Percentiles rank a stretch among this genome's conserved stretches.
Evolutionary conservation across 2,797 vertebrate species (phyloP).

Genomic region (Euphonia xanthogaster): DNA sequence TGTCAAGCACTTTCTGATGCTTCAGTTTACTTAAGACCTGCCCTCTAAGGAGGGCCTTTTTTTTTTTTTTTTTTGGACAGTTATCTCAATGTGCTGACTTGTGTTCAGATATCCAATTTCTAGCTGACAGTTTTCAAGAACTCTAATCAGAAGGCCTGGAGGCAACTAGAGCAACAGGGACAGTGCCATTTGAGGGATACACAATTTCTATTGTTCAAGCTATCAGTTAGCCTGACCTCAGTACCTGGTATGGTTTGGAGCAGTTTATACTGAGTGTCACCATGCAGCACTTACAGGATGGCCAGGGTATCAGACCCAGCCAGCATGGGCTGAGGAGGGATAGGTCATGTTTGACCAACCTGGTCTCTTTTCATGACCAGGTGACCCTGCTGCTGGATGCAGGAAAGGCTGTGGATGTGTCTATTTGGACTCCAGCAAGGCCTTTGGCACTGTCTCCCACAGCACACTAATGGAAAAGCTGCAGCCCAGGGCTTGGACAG

Average conservation of each 20-base stretch:
- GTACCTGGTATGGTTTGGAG: not conserved
- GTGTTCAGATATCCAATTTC: not conserved
- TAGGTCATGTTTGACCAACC: not conserved
- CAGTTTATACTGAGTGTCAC: not conserved
- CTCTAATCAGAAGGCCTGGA: not conserved
- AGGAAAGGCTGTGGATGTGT: not conserved
- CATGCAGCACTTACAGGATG: not conserved
- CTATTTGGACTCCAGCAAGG: not conserved
- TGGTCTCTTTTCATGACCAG: not conserved
- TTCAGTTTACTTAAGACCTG: not conserved
- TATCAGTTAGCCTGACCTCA: not conserved
- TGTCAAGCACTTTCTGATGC: not conserved
- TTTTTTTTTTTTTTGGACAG: not conserved
- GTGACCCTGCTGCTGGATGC: fast-evolving
- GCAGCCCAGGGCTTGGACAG: not conserved
- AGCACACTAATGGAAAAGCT: not conserved
- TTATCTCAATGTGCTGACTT: not conserved
- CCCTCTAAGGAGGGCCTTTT: not conserved
- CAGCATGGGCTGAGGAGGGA: too few relatives aligned
- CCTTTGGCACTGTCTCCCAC: too few relatives aligned
- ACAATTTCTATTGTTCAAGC: not conserved
- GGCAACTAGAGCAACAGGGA: not conserved
- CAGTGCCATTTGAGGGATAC: not conserved
- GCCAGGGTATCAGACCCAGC: not conserved
- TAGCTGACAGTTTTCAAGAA: not conserved